Evolutionary conservation across 92 coral and sea anemone genomes (phyloP).

Genomic region (Umimayanthus chanpuru): DNA sequence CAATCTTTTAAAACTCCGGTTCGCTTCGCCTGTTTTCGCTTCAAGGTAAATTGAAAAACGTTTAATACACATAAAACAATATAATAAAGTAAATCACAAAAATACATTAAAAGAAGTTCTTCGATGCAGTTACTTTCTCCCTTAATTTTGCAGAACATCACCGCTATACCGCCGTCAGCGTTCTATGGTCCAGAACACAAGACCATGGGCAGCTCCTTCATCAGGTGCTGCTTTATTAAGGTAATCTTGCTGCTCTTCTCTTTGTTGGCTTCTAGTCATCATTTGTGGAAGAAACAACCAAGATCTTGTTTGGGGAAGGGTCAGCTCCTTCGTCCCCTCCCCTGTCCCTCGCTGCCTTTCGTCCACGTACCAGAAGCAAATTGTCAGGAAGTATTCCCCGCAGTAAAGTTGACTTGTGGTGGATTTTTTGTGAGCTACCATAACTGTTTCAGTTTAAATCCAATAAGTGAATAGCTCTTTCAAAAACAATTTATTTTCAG

Average conservation of each 20-base stretch:
- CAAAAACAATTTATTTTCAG: no score
- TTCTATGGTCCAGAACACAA: conserved; percentile 76
- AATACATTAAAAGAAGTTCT: background rate
- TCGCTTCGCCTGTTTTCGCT: no score
- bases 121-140: background rate
- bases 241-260: background rate
- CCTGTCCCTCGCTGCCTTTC: no score
- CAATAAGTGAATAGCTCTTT: no score
- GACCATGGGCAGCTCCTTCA: conserved; percentile 65
- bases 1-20: no score
- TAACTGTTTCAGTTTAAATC: no score
- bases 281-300: background rate
- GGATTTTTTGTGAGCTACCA: no score
- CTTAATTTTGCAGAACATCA: conserved; percentile 65
- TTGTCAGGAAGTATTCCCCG: no score
- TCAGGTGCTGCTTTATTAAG: conserved; percentile 62
- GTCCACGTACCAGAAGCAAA: no score
- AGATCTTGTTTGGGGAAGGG: background rate
- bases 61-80: background rate
- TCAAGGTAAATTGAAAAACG: no score
- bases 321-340: no score
- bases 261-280: background rate
- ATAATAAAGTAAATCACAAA: background rate
- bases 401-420: no score
- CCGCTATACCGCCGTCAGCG: conserved; percentile 85